These are phyloP conservation scores for Dusona sp. DNA, from an alignment of 2,888 invertebrate species.

Conservation along the genomic window DNA sequence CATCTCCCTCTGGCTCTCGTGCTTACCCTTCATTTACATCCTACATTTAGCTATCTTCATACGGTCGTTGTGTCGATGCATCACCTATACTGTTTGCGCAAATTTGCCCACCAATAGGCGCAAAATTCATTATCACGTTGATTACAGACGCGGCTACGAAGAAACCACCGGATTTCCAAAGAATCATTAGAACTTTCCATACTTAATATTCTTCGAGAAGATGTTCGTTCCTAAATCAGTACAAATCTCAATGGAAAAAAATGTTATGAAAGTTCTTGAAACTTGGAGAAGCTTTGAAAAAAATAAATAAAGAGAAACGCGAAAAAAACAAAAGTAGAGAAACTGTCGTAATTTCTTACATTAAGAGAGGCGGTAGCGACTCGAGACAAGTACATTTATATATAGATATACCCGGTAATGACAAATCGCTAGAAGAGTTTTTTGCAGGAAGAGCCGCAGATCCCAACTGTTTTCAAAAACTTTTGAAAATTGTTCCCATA, in stretches of 20 bases:
- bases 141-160: constrained; percentile 2
- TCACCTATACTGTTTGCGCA: neutral
- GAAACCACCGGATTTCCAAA: neutral
- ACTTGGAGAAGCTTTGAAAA: neutral
- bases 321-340: neutral
- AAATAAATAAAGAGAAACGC: neutral
- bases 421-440: no score
- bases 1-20: constrained; percentile 34
- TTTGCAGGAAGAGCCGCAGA: no score
- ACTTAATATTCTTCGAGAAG: neutral
- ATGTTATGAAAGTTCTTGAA: neutral
- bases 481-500: no score
- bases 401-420: no score
- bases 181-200: neutral
- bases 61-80: neutral
- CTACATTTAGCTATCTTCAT: constrained; percentile 13
- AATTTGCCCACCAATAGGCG: neutral
- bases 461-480: no score
- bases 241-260: neutral
- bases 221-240: neutral
- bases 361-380: no score
- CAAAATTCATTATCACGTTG: constrained; percentile 42
- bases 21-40: constrained; percentile 21
- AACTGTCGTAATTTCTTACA: neutral
- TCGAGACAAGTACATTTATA: no score